Evolutionary conservation across 2,888 invertebrate genomes (phyloP).

Genomic region (Torymus texanus): DNA sequence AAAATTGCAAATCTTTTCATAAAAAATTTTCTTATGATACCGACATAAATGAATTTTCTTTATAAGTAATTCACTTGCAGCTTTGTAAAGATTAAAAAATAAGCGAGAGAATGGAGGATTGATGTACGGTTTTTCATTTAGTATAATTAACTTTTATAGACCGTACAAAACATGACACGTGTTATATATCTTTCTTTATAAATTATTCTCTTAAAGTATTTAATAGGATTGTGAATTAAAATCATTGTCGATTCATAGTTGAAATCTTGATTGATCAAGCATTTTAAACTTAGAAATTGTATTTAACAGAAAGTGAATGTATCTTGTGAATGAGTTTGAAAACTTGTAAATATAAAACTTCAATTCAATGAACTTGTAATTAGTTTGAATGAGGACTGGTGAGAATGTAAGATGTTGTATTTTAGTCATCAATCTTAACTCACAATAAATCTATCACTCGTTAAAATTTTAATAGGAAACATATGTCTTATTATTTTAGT

Average conservation of each 20-base stretch:
- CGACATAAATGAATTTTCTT: constrained; percentile 44
- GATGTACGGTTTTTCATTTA: constrained; percentile 34
- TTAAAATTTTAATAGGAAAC: constrained; percentile 63
- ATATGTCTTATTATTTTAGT: background rate
- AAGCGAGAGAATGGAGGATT: constrained; percentile 20
- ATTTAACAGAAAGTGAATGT: constrained; percentile 56
- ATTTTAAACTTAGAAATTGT: constrained; percentile 56
- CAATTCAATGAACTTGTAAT: constrained; percentile 52
- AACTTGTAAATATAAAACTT: constrained; percentile 58
- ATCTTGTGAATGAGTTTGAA: constrained; percentile 54
- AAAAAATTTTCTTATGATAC: constrained; percentile 27
- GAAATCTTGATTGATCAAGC: constrained; percentile 45
- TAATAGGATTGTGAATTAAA: constrained; percentile 53
- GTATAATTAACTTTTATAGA: constrained; percentile 34
- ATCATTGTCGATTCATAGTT: constrained; percentile 46
- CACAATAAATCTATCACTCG: constrained; percentile 66
- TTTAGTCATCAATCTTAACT: constrained; percentile 61
- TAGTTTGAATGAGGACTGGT: constrained; percentile 55
- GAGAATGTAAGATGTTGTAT: constrained; percentile 60
- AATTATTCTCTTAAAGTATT: constrained; percentile 43
- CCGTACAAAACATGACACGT: constrained; percentile 37
- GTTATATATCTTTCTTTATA: constrained; percentile 28
- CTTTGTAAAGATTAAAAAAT: constrained; percentile 38
- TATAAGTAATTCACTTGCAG: constrained; percentile 40
- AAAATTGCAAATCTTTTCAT: constrained; percentile 18